phyloP scores from a whole-genome alignment of 1,140 invertebrate genomes.

The Sminthurinus signatus region DNA sequence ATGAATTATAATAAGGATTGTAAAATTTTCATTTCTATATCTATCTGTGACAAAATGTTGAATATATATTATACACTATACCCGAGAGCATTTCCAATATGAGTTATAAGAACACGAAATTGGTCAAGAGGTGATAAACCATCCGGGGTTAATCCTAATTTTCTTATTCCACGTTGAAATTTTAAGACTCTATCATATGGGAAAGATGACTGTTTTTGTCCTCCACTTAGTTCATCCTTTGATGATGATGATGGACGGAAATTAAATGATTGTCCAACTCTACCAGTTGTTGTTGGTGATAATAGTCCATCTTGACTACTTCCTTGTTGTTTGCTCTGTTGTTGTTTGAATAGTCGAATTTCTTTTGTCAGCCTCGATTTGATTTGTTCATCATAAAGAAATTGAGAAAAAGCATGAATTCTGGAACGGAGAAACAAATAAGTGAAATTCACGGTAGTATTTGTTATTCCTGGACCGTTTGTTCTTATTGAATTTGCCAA shows the following conservation, averaged over 20 bases:
- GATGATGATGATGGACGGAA: background rate
- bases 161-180: conserved; percentile 86
- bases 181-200: conserved; percentile 88
- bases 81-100: conserved; percentile 60
- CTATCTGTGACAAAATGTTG: no score
- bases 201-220: conserved; percentile 49
- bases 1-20: no score
- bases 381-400: conserved; percentile 97
- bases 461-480: conserved; percentile 83
- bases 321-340: no score
- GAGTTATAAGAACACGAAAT: conserved; percentile 83
- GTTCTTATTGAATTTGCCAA: conserved; percentile 96
- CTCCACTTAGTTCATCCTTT: no score
- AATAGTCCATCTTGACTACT: no score
- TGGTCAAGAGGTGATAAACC: conserved; percentile 85
- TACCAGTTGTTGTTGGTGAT: no score
- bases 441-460: conserved; percentile 71
- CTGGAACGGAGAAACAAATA: conserved; percentile 95
- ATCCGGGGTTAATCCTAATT: conserved; percentile 75
- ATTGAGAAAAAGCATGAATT: conserved; percentile 92
- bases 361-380: conserved; percentile 92
- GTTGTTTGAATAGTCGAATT: conserved; percentile 64
- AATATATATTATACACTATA: no score
- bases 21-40: no score
- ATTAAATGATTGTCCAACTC: conserved; percentile 47